Evolutionary conservation across 2,797 vertebrate species (phyloP).

Genomic region (Melanotaenia maccullochi): DNA sequence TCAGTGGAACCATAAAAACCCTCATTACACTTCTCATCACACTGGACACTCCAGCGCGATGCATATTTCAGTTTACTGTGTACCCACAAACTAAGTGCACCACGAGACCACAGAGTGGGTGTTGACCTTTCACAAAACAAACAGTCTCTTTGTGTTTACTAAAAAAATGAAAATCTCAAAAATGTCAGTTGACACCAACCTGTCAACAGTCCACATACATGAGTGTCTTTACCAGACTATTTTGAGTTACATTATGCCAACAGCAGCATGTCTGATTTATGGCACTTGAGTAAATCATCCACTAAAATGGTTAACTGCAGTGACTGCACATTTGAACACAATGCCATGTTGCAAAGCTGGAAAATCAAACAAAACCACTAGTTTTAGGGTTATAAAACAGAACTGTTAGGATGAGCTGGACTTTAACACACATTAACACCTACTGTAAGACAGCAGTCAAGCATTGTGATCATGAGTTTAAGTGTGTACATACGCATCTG

Average conservation of each 20-base stretch:
- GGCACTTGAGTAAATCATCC: constrained; percentile 59
- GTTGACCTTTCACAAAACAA: constrained; percentile 65
- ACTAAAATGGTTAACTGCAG: constrained; percentile 21
- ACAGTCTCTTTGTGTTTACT: constrained; percentile 46
- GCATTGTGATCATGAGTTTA: background rate
- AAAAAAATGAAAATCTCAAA: constrained; percentile 36
- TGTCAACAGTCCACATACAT: constrained; percentile 28
- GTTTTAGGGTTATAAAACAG: constrained; percentile 8
- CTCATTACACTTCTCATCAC: background rate
- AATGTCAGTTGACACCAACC: constrained; percentile 29
- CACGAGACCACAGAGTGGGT: constrained; percentile 46
- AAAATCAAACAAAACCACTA: constrained; percentile 13
- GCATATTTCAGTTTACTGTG: constrained; percentile 32
- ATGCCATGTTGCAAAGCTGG: constrained; percentile 17
- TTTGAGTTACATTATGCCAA: constrained; percentile 37
- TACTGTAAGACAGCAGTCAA: background rate
- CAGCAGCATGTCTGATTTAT: constrained; percentile 47
- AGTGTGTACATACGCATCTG: background rate
- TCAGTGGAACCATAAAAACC: constrained; percentile 9
- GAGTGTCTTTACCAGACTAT: constrained; percentile 18
- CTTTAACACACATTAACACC: constrained; percentile 8
- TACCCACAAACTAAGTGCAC: constrained; percentile 37
- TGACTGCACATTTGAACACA: constrained; percentile 2
- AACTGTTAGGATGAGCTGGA: constrained; percentile 22
- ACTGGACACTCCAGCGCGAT: background rate